Base-by-base conservation (phyloP, 2,888 invertebrate genomes). In the Hyalella azteca region DNA sequence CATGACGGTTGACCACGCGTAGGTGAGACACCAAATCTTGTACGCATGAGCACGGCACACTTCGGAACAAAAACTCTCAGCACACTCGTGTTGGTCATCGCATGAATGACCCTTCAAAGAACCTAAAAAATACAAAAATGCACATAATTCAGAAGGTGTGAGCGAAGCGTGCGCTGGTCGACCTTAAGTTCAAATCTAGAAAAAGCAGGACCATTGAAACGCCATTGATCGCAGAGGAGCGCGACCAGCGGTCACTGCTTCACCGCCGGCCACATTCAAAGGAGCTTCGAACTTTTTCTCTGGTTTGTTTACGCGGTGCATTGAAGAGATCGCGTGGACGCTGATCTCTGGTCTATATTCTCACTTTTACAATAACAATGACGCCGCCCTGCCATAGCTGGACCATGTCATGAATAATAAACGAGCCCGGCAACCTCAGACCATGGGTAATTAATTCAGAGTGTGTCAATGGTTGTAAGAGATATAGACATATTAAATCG, bases 141-240 rank as follows among this genome's bases (percentile, higher is more conserved):
- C 19, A 36, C 66, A 66, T 66, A 66, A 66, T 66, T 66, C 66
- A 32, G 66, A 13, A 66, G 66, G 66, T 66, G 66, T 36, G 29
- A 66, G 66, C 32, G 29, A 66, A 66, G 66, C 66, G 66, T 66
- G 66, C 66, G 22, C 66, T n/a, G 36, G 7, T 7, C 54, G 26
- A 54, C 54, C 54, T 29, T 13, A 9, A 29, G 29, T 54, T 54
- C 54, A 54, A 54, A 29, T 26, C 26, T 22, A 29, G 29, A 54
- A 54, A 54, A 54, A 26, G 54, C 29, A 2, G 22, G 54, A 26
- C 54, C 54, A 5, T 22, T 1, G 54, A n/a, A 54, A 29, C 54
- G 3, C 54, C 54, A 54, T 54, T 54, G 54, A 45, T n/a, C n/a
- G n/a, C n/a, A n/a, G n/a, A 45, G 45, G 29, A 29, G 22, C 54